A percentile compares a stretch with the other conserved stretches of the same genome.
Evolutionary conservation across 1,140 invertebrate species (phyloP).

Genomic region (Maniola jurtina): DNA sequence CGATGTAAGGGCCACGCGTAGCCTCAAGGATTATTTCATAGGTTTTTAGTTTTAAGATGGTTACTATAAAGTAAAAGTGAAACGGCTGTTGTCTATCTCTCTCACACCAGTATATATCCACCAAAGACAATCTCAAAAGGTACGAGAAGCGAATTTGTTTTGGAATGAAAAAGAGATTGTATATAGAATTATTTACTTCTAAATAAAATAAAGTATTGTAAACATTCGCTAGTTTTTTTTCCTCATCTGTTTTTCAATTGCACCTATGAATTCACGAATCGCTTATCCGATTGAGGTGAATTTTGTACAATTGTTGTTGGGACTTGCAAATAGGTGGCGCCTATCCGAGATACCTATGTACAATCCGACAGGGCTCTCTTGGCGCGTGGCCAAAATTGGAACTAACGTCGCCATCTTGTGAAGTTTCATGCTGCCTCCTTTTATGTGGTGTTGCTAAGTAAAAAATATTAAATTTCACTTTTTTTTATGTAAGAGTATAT

Average conservation of each 20-base stretch:
- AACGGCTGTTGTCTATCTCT: slow-evolving; percentile 14
- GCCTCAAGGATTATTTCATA: slow-evolving; percentile 55
- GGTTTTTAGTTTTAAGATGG: slow-evolving; percentile 62
- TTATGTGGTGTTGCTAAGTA: no score
- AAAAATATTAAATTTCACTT: no score
- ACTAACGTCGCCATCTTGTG: no score
- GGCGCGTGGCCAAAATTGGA: no score
- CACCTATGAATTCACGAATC: neutral
- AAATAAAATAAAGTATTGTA: slow-evolving; percentile 33
- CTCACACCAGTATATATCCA: slow-evolving; percentile 20
- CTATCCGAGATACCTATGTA: no score
- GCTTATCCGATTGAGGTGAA: no score
- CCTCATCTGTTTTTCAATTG: neutral
- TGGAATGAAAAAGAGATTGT: slow-evolving; percentile 47
- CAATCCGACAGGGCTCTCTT: no score
- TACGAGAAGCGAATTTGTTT: slow-evolving; percentile 6
- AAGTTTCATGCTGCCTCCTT: no score
- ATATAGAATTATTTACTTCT: slow-evolving; percentile 58
- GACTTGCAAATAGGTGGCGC: no score
- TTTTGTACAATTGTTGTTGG: no score
- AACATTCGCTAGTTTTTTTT: slow-evolving; percentile 14
- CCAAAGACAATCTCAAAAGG: slow-evolving; percentile 28
- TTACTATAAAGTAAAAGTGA: slow-evolving; percentile 31
- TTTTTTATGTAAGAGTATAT: no score
- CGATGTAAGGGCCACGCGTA: slow-evolving; percentile 50